These are phyloP conservation scores for Steatornis caripensis DNA, from an alignment of 2,113 vertebrate genomes.

Conservation along the genomic window DNA sequence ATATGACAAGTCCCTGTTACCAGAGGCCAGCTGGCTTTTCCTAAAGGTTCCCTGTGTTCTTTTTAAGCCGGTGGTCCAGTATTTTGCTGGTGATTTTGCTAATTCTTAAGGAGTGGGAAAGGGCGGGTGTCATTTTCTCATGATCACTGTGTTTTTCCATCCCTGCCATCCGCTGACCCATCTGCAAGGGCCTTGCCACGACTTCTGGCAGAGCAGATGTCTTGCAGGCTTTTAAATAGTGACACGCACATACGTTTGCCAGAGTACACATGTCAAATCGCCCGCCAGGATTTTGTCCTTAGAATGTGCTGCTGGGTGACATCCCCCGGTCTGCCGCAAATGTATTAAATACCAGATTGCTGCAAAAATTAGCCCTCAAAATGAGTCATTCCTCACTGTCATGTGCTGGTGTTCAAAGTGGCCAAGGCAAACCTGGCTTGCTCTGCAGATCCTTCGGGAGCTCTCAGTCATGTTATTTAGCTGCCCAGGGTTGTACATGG, in stretches of 20 bases:
- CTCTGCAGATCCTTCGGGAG: background rate
- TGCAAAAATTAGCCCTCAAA: constrained; percentile 32
- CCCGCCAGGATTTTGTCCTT: constrained; percentile 52
- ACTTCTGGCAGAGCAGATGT: constrained; percentile 33
- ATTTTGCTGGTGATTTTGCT: background rate
- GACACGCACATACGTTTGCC: constrained; percentile 33
- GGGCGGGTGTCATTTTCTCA: background rate
- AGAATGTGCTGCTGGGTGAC: constrained; percentile 43
- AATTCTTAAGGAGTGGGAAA: background rate
- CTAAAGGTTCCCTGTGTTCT: background rate
- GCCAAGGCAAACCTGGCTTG: background rate
- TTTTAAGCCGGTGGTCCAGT: background rate
- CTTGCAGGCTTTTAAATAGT: constrained; percentile 19
- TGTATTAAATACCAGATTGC: constrained; percentile 7
- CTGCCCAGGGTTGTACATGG: background rate
- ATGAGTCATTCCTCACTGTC: background rate
- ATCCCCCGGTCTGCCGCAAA: constrained; percentile 30
- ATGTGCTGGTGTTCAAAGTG: background rate
- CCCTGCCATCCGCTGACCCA: background rate
- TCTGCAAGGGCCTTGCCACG: constrained; percentile 43
- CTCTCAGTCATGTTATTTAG: background rate
- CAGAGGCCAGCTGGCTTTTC: background rate
- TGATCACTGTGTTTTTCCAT: constrained; percentile 23
- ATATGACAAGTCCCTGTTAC: background rate
- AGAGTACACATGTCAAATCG: background rate